These are phyloP conservation scores for Scaptomyza montana DNA, from an alignment of 1,140 invertebrate species.

Conservation along the genomic window DNA sequence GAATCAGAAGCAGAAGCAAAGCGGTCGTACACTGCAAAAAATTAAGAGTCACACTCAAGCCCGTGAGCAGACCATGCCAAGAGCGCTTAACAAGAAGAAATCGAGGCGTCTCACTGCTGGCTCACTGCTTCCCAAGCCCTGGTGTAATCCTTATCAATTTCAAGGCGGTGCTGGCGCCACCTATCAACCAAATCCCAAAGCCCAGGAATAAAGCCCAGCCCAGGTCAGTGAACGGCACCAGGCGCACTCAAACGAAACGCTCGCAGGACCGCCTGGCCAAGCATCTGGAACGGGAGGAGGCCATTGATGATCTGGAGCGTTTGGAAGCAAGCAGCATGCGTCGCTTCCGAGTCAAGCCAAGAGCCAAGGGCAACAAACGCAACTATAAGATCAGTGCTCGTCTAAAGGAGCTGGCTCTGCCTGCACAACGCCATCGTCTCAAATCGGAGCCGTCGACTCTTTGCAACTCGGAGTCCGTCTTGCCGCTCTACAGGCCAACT, in stretches of 20 bases:
- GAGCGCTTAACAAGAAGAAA: not conserved
- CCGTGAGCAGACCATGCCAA: not conserved
- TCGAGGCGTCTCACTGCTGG: slow-evolving; percentile 2
- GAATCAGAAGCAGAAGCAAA: not conserved
- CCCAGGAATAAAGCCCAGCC: not conserved
- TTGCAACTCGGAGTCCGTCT: not conserved
- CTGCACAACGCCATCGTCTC: not conserved
- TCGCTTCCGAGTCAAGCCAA: not conserved
- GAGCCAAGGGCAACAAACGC: too few species aligned
- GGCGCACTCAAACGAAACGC: not conserved
- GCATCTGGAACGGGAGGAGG: slow-evolving; percentile 37
- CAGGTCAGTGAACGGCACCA: not conserved
- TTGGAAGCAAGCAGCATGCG: slow-evolving; percentile 15
- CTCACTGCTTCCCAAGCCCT: not conserved
- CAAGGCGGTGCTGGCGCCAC: slow-evolving; percentile 35
- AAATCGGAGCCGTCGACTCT: not conserved
- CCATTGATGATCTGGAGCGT: slow-evolving; percentile 49
- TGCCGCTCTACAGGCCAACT: not conserved
- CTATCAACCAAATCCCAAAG: not conserved
- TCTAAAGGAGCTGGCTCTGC: slow-evolving; percentile 24
- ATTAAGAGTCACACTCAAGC: not conserved
- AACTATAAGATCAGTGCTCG: slow-evolving; percentile 24
- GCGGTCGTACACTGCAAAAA: not conserved
- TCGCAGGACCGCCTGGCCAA: slow-evolving; percentile 23
- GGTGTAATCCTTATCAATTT: slow-evolving; percentile 41